Evolutionary conservation across 2,797 vertebrate genomes (phyloP).

Genomic region (Liasis olivaceus): DNA sequence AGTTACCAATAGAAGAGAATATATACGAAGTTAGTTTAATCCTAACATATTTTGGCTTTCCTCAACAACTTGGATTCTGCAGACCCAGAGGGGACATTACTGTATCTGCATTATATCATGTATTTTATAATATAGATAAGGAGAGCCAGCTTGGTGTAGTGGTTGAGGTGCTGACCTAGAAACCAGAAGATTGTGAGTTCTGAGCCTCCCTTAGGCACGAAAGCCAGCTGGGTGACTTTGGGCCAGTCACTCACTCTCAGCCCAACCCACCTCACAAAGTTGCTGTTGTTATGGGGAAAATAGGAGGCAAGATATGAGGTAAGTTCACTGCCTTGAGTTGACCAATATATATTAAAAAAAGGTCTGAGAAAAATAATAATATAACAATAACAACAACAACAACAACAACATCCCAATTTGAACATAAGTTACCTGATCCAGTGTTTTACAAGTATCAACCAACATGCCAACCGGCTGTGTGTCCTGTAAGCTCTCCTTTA

Average conservation of each 20-base stretch:
- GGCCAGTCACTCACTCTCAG: neutral
- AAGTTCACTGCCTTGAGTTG: neutral
- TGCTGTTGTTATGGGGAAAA: neutral
- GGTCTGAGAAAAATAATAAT: neutral
- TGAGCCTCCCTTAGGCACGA: neutral
- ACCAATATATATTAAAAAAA: neutral
- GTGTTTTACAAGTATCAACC: conserved; percentile 90
- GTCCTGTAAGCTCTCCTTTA: conserved; percentile 93
- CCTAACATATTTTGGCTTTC: neutral
- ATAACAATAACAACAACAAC: neutral
- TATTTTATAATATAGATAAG: neutral
- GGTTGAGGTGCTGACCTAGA: neutral
- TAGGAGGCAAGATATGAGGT: neutral
- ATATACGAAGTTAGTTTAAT: neutral
- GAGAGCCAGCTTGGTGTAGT: neutral
- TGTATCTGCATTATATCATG: neutral
- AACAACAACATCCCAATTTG: too few species aligned
- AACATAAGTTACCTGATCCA: conserved; percentile 86
- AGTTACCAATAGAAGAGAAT: too few species aligned
- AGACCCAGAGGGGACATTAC: neutral
- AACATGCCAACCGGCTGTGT: conserved; percentile 95
- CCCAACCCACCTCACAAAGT: neutral
- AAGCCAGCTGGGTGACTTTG: neutral
- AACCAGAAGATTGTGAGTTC: neutral
- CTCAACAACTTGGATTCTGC: neutral